phyloP scores from a whole-genome alignment of 2,113 vertebrate species.

The Equus przewalskii region DNA sequence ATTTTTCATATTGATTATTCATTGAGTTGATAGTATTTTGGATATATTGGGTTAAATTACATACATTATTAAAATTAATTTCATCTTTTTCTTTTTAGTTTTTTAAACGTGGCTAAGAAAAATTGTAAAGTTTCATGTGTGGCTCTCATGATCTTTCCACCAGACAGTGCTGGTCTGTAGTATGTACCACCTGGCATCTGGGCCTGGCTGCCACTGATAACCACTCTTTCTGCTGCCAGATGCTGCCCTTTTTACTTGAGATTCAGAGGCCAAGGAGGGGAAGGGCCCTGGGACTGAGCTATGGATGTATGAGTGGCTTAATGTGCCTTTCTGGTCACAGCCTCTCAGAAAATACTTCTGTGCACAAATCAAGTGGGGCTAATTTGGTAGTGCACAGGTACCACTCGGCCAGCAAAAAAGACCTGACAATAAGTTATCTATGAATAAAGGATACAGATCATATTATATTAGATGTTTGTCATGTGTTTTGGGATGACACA shows the following conservation, averaged over 20 bases:
- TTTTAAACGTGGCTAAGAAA: background rate
- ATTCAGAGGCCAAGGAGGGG: background rate
- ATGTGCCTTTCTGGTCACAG: background rate
- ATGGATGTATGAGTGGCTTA: background rate
- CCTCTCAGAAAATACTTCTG: background rate
- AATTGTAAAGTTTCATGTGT: background rate
- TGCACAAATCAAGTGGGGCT: background rate
- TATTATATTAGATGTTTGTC: background rate
- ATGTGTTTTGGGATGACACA: background rate
- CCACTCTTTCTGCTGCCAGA: background rate
- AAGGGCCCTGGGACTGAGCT: background rate
- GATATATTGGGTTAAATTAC: background rate
- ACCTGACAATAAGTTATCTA: background rate
- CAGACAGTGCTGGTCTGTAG: background rate
- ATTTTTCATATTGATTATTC: background rate
- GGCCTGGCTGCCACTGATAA: background rate
- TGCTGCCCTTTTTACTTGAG: background rate
- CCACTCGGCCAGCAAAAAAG: background rate
- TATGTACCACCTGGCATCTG: accelerated
- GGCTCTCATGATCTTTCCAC: background rate
- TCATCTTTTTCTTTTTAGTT: background rate
- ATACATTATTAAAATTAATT: background rate
- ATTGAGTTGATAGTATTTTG: background rate
- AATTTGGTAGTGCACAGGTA: background rate
- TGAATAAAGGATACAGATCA: background rate